These are phyloP conservation scores for Muscicapa comitata DNA, from an alignment of 2,797 vertebrate species.

Conservation along the genomic window DNA sequence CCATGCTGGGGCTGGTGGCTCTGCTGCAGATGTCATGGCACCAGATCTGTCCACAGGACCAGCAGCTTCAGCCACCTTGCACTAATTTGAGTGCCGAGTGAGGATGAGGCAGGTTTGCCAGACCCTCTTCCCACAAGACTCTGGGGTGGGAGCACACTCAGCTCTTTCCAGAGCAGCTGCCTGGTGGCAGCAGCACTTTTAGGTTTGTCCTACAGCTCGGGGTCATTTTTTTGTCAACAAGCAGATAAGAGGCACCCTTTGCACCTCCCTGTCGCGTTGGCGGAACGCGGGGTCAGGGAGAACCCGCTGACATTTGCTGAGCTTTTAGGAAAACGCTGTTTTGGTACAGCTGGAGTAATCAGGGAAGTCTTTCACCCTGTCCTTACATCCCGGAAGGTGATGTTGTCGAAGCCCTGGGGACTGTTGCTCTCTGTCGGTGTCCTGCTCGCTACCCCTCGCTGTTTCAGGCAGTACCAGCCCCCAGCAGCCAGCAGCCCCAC, in stretches of 20 bases:
- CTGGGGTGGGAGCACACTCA: neutral
- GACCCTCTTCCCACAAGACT: neutral
- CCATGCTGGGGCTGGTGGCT: neutral
- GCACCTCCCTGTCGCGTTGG: neutral
- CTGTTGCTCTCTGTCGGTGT: rapidly evolving
- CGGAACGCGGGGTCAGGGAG: rapidly evolving
- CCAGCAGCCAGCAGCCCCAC: neutral
- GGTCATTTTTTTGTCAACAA: neutral
- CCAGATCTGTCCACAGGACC: neutral
- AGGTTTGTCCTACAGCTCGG: neutral
- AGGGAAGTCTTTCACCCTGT: neutral
- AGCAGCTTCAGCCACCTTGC: neutral
- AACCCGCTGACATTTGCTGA: neutral
- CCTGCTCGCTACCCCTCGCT: rapidly evolving
- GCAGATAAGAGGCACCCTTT: constrained; percentile 34
- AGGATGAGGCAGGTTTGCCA: neutral
- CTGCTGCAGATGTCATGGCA: neutral
- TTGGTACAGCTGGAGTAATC: neutral
- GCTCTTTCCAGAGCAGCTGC: neutral
- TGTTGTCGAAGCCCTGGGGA: constrained; percentile 66
- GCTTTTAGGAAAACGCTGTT: neutral
- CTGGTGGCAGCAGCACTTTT: neutral
- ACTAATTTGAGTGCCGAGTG: neutral
- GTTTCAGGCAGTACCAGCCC: constrained; percentile 19
- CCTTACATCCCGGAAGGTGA: constrained; percentile 73